Conservation (phyloP, 2,797 vertebrate species). For the Eremophila alpestris region DNA sequence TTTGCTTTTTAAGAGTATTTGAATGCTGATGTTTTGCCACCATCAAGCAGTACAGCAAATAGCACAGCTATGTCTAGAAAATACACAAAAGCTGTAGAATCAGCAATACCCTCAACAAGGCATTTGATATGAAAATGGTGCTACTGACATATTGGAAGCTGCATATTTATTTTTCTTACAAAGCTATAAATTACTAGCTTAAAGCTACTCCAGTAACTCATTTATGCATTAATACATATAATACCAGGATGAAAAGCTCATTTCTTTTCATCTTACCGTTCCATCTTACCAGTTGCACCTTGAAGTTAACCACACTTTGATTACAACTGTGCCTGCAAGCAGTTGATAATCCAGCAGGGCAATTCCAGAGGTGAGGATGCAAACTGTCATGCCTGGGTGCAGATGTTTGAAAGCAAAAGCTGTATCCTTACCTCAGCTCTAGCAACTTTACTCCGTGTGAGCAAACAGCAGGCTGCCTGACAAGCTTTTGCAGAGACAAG, state of each 20-base stretch:
- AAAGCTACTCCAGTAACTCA: background rate
- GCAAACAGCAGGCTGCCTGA: background rate
- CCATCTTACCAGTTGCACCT: fast-evolving
- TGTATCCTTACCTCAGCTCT: background rate
- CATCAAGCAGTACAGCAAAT: background rate
- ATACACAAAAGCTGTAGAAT: background rate
- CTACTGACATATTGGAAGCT: background rate
- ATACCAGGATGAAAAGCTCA: background rate
- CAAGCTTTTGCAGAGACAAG: background rate
- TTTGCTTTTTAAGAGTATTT: background rate
- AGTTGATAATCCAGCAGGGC: background rate
- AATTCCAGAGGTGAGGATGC: background rate
- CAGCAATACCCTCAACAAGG: background rate
- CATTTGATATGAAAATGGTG: fast-evolving
- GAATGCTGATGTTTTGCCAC: background rate
- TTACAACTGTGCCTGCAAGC: fast-evolving
- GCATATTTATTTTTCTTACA: background rate
- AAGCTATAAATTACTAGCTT: background rate
- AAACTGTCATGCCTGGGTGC: fast-evolving
- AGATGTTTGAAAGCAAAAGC: background rate
- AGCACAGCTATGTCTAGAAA: background rate
- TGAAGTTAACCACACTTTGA: fast-evolving
- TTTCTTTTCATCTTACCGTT: background rate
- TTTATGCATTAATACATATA: fast-evolving
- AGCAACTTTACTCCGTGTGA: background rate